Base-by-base conservation (phyloP, 1,140 invertebrate species). In the Aphis gossypii region DNA sequence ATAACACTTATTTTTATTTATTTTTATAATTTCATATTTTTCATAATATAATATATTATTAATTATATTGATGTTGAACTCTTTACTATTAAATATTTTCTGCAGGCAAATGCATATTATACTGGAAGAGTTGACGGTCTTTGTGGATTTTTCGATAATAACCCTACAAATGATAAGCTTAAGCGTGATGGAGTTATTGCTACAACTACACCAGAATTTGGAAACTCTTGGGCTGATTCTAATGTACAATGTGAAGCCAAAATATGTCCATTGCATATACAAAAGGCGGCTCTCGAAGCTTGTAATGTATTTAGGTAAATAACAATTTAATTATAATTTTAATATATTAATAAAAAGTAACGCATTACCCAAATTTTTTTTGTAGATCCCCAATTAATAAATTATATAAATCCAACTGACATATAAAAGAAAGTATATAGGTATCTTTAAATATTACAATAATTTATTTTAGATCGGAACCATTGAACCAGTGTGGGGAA, bases 101-200 rank as follows among this genome's bases (percentile, higher is more conserved):
- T 89, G n/a, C 56, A 94, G 93, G 93, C 88, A 0, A 92, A 94
- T 56, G 90, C 94, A n/a, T 88, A 48, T 60, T 91, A 92, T 14
- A 91, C 68, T 46, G 90, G 84, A 41, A 94, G 84, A 38, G 96
- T 98, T 0, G 97, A 97, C 94, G 98, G 98, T 2, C 94, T 98
- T 2, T 98, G 98, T 94, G 98, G 98, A 8, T 97, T 96, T 93
- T 98, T 97, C 94, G 97, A 97, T 95, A 96, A 96, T 1, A 95
- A 96, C 51, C 93, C 95, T 0, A 94, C 94, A 44, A 97, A 98
- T 95, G 98, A 98, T 94, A 97, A 96, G 88, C 95, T 96, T 23
- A 96, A 96, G 94, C 97, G 97, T 0, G 96, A 97, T 95, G 97
- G 97, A 2, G 95, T 94, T 41, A 94, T 96, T 23, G 96, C 97